These are phyloP conservation scores for Myotis yumanensis DNA, from an alignment of 2,113 vertebrate genomes.

Conservation along the genomic window DNA sequence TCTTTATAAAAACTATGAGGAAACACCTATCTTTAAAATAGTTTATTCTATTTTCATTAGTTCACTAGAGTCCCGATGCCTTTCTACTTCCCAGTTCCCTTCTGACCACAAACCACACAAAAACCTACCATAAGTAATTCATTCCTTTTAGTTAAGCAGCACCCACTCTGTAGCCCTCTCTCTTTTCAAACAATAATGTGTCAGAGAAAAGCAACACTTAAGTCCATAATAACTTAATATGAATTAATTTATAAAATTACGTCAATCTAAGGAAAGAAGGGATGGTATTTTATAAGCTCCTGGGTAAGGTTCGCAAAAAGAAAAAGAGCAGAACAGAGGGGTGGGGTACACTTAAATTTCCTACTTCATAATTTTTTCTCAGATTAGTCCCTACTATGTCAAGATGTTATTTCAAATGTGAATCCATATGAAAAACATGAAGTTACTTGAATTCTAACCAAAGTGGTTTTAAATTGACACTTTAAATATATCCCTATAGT, in stretches of 20 bases:
- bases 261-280: conserved; percentile 1
- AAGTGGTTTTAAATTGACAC: not conserved
- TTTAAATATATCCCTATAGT: not conserved
- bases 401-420: not conserved
- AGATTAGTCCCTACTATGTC: not conserved
- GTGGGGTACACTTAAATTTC: not conserved
- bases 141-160: not conserved
- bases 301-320: not conserved
- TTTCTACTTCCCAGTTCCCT: not conserved
- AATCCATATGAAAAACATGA: conserved; percentile 17
- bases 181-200: not conserved
- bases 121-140: not conserved
- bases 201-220: conserved; percentile 25
- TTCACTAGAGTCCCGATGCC: not conserved
- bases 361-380: not conserved
- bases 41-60: conserved; percentile 6
- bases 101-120: not conserved
- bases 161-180: not conserved
- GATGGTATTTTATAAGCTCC: not conserved
- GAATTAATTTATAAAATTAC: conserved; percentile 32
- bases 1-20: not conserved
- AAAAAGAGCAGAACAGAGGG: not conserved
- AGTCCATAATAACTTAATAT: conserved; percentile 15
- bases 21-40: conserved; percentile 8
- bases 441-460: conserved; percentile 38